Percentiles rank a stretch among this genome's conserved stretches.
Evolutionary conservation across 2,888 invertebrate species (phyloP).

Genomic region (Anoplius nigerrimus): DNA sequence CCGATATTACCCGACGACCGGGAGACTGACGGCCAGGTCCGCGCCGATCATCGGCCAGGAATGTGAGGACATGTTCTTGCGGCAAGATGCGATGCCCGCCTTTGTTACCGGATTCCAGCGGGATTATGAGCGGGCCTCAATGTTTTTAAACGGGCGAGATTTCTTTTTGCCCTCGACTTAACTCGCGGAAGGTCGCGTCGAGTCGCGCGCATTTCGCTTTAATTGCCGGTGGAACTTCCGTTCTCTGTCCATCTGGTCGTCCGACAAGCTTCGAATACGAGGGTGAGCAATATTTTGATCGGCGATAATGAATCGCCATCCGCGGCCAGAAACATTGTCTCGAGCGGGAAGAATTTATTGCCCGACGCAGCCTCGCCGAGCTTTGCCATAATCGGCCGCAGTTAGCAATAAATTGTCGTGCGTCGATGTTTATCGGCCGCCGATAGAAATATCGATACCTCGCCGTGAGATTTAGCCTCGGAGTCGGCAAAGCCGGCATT

Average conservation of each 20-base stretch:
- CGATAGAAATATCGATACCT: slow-evolving; percentile 36
- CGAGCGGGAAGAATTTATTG: slow-evolving; percentile 13
- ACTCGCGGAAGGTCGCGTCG: background rate
- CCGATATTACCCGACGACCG: slow-evolving; percentile 22
- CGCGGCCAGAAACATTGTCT: slow-evolving; percentile 12
- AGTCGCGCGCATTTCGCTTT: background rate
- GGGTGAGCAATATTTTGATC: slow-evolving; percentile 3
- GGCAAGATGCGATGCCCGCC: slow-evolving; percentile 37
- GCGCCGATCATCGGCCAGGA: slow-evolving; percentile 62
- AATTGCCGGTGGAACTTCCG: background rate
- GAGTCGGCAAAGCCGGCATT: too few species aligned
- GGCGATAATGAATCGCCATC: slow-evolving; percentile 16
- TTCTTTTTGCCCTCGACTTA: background rate
- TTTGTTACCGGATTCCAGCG: slow-evolving; percentile 57
- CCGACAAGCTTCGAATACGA: too few species aligned
- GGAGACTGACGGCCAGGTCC: slow-evolving; percentile 34
- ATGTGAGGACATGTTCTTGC: slow-evolving; percentile 61
- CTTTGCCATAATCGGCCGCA: slow-evolving; percentile 23
- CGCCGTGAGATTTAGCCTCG: slow-evolving; percentile 33
- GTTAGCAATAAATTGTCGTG: slow-evolving; percentile 35
- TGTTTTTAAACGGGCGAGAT: background rate
- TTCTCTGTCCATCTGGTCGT: too few species aligned
- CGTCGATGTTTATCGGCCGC: slow-evolving; percentile 26
- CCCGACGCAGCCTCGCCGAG: background rate
- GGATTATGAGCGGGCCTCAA: slow-evolving; percentile 50